A percentile compares a stretch with the other conserved stretches of the same genome.
phyloP scores from a whole-genome alignment of 2,797 vertebrate genomes.

The Lepilemur ruficaudatus region DNA sequence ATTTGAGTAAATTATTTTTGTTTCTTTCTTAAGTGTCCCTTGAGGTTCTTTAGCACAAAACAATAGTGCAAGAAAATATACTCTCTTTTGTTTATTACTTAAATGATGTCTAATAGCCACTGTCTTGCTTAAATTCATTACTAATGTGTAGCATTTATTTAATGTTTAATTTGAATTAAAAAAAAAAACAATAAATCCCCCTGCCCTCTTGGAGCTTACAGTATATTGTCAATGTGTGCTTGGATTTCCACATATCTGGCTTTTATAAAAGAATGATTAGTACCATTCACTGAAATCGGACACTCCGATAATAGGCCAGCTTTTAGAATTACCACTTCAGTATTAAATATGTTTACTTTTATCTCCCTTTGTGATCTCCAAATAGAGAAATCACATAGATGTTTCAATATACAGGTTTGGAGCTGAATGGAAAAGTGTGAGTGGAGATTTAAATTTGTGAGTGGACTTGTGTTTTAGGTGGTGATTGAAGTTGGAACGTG shows the following conservation, averaged over 20 bases:
- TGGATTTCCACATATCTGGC: background rate
- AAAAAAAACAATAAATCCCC: background rate
- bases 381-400: background rate
- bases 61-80: background rate
- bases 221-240: background rate
- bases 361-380: background rate
- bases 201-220: background rate
- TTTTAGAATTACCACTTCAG: background rate
- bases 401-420: background rate
- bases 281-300: background rate
- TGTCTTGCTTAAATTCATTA: background rate
- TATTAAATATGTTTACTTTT: background rate
- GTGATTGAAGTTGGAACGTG: background rate
- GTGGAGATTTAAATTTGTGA: background rate
- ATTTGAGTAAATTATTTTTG: background rate
- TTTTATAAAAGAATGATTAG: background rate
- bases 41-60: background rate
- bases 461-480: background rate
- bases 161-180: background rate
- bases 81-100: background rate
- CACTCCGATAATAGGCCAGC: background rate
- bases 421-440: background rate
- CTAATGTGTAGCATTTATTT: background rate
- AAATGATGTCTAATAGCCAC: background rate
- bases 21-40: background rate